Evolutionary conservation across 2,113 vertebrate genomes (phyloP), one percentile per base, ranked within the genome.

Genomic region (Rhinoderma darwinii): DNA sequence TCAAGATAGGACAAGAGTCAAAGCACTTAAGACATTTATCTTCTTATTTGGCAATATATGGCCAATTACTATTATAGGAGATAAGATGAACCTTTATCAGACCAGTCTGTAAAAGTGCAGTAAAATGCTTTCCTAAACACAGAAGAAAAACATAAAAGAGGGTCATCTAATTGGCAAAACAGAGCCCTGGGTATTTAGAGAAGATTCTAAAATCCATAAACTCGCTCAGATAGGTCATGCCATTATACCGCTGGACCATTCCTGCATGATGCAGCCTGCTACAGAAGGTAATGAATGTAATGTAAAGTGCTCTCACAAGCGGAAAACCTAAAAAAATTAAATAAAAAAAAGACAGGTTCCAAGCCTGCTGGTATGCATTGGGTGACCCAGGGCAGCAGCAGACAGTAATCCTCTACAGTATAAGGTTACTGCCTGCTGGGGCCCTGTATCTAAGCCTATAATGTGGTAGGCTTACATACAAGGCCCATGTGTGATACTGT

Each of bases 161-260:
- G 50, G 35, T 82, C 50, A 82, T 75, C 37, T 75, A 27, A 61
- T 35, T 87, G 66, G 79, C 54, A 47, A 59, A 75, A 37, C 3
- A n/a, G 10, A 75, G 61, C 9, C 51, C 39, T 27, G 17, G 35
- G 39, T n/a, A 87, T 39, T 47, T 32, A 35, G 78, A 81, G 66
- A 66, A 22, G 25, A 66, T 75, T 63, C 30, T 87, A 54, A 82
- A 82, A 82, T 87, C 86, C 82, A 87, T 82, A 87, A 59, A 63
- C 41, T 75, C n/a, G 30, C 39, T 80, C 51, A 75, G 86, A 25
- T 81, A 35, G 50, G 39, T 75, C 85, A 73, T 79, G 77, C 50
- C 70, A 59, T 86, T 86, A 86, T 47, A 81, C 32, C 81, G 73
- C 63, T 47, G 78, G 47, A 74, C 68, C 18, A 22, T 63, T 56